phyloP scores from a whole-genome alignment of 2,888 invertebrate species.

The Acrobasis consociella region DNA sequence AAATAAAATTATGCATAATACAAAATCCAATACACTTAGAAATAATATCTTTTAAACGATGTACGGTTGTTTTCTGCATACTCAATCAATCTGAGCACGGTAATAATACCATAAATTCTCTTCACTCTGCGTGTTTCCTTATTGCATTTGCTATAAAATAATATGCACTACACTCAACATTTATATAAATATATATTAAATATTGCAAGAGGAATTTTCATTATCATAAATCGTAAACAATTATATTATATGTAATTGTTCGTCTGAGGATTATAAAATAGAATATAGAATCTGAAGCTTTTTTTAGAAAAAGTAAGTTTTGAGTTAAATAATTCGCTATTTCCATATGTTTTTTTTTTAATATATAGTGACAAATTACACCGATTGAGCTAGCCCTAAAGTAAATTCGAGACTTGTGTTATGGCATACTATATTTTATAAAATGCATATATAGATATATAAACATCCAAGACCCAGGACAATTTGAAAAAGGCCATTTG shows the following conservation, averaged over 20 bases:
- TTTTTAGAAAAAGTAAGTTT: too few species aligned
- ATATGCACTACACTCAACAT: background rate
- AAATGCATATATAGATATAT: too few species aligned
- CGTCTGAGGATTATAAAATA: too few species aligned
- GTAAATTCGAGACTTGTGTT: too few species aligned
- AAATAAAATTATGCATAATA: background rate
- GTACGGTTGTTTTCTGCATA: conserved; percentile 30
- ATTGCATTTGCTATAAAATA: conserved; percentile 17
- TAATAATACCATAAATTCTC: conserved; percentile 20
- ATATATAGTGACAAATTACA: too few species aligned
- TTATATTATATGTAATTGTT: background rate
- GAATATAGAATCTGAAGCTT: too few species aligned
- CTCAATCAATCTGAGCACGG: conserved; percentile 24
- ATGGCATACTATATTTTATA: too few species aligned
- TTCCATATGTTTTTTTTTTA: too few species aligned
- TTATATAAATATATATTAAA: conserved; percentile 2
- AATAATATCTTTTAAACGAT: conserved; percentile 2
- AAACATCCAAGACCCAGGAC: too few species aligned
- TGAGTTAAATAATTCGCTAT: too few species aligned
- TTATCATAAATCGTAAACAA: background rate
- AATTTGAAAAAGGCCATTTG: too few species aligned
- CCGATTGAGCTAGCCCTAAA: too few species aligned
- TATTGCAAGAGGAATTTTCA: conserved; percentile 2
- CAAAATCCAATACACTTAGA: background rate
- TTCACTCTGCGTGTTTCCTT: conserved; percentile 21